Evolutionary conservation across 2,888 invertebrate species (phyloP).

Genomic region (Xestoiulus laeticollis): DNA sequence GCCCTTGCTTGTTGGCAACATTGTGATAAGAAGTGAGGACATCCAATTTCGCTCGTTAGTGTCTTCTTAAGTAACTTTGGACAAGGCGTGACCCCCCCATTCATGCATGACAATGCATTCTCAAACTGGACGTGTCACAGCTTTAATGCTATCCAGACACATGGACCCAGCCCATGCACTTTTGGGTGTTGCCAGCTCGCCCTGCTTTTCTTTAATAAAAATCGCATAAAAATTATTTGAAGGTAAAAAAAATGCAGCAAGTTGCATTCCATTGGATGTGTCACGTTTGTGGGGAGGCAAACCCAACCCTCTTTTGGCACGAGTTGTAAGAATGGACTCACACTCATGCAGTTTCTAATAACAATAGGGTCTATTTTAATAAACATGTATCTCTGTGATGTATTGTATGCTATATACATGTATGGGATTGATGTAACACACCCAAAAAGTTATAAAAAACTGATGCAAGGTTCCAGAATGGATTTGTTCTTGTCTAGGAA

Average conservation of each 20-base stretch:
- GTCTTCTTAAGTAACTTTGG: conserved; percentile 11
- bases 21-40: neutral
- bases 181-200: conserved; percentile 6
- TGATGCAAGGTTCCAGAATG: no score
- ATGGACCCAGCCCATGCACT: neutral
- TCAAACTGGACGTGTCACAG: conserved; percentile 21
- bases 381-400: no score
- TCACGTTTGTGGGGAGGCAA: no score
- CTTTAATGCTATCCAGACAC: neutral
- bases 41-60: conserved; percentile 15
- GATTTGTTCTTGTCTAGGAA: no score
- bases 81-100: conserved; percentile 32
- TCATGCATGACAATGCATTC: conserved; percentile 3
- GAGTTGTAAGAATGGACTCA: neutral
- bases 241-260: neutral
- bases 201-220: neutral
- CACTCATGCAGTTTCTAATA: no score
- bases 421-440: no score
- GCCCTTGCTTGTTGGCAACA: neutral
- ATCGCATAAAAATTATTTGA: neutral
- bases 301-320: neutral
- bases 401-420: no score
- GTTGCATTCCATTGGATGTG: neutral
- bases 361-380: no score
- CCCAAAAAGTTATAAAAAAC: no score